A percentile compares a stretch with the other conserved stretches of the same genome.
Conservation (phyloP, 2,113 vertebrate species). For the Mobula hypostoma region DNA sequence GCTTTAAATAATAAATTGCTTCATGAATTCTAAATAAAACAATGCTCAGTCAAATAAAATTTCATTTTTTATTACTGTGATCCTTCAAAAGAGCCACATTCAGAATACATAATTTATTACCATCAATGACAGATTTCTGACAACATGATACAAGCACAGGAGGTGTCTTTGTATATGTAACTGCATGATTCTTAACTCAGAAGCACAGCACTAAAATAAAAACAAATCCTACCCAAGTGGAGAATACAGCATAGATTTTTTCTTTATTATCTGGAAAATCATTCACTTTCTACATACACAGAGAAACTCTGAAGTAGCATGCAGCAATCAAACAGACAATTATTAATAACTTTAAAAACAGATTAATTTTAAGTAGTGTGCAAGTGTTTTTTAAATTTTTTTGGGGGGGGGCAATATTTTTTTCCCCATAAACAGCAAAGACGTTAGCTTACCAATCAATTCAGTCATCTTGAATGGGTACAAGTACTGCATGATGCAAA, state of each 20-base stretch:
- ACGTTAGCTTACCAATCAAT: constrained; percentile 14
- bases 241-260: constrained; percentile 12
- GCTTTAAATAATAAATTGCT: background rate
- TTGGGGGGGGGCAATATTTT: background rate
- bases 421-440: constrained; percentile 4
- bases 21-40: background rate
- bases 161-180: background rate
- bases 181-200: background rate
- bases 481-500: background rate
- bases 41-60: background rate
- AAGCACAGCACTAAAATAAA: constrained; percentile 11
- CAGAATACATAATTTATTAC: constrained; percentile 20
- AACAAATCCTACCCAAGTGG: background rate
- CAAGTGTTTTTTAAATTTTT: background rate
- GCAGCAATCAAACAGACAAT: constrained; percentile 34
- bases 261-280: constrained; percentile 27
- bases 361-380: background rate
- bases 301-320: constrained; percentile 33
- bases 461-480: background rate
- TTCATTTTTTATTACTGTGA: background rate
- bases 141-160: background rate
- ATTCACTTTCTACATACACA: constrained; percentile 31
- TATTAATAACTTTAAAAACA: constrained; percentile 31
- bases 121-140: background rate
- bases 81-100: background rate